Base-by-base conservation (phyloP, 1,140 invertebrate species). In the Drosophila suzukii region DNA sequence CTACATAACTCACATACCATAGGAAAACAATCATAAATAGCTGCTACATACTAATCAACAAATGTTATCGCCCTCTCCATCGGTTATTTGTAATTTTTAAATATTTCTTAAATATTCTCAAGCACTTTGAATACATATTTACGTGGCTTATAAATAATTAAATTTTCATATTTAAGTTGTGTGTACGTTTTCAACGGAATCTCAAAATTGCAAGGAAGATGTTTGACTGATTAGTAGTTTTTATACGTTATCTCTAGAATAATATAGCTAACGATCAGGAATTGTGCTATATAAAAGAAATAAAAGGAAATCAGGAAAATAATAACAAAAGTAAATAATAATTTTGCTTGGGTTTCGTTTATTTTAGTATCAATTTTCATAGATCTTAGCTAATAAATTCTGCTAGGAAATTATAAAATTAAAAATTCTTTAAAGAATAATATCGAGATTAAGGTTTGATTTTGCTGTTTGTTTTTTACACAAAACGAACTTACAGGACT, bases 141-240 rank as follows among this genome's bases (percentile, higher is more conserved):
- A 58, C 32, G 67, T 39, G 39, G 79, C 83, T 88, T 86, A 83
- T 27, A 71, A 77, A 70, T 88, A 88, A 88, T 67, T 60, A 50
- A 39, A 78, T 63, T 62, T 49, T 50, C 44, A 43, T 71, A 57
- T 61, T 73, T 84, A 57, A 82, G 72, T 84, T 88, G 83, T 88
- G 83, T 88, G 77, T 80, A 83, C 79, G 73, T 86, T 86, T 86
- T 88, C 67, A 86, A 86, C 83, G 83, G 83, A 86, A 86, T 86
- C 83, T 86, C 83, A 83, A 83, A 54, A 88, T 86, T 86, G 83
- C 83, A 86, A 88, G 83, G 83, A 86, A 86, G 83, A 88, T 86
- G 63, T 89, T 86, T 86, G 83, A 72, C 72, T 79, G 78, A 58
- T 51, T 63, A 13, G 44, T 53, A 53, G 27, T 62, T 61, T 6